phyloP scores from a whole-genome alignment of 2,797 vertebrate species.

The Enteromius paludinosus region DNA sequence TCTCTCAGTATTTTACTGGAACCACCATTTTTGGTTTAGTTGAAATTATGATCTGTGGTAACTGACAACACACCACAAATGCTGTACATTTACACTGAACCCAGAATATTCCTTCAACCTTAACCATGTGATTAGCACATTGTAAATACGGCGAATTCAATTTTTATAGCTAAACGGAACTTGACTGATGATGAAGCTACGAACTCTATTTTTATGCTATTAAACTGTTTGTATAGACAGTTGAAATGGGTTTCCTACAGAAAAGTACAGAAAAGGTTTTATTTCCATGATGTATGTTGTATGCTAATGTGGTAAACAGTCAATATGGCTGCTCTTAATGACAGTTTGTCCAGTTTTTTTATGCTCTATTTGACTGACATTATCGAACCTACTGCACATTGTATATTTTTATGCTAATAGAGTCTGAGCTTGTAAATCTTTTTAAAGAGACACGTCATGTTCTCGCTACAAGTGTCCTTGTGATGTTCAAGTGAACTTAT shows the following conservation, averaged over 20 bases:
- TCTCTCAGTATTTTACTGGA: neutral
- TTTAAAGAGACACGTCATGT: slow-evolving; percentile 65
- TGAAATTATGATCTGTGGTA: neutral
- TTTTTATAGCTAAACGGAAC: slow-evolving; percentile 80
- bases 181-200: slow-evolving; percentile 73
- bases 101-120: slow-evolving; percentile 47
- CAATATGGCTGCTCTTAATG: slow-evolving; percentile 42
- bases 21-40: neutral
- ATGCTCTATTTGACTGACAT: slow-evolving; percentile 52
- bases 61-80: neutral
- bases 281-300: slow-evolving; percentile 26
- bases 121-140: slow-evolving; percentile 64
- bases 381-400: slow-evolving; percentile 61
- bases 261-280: slow-evolving; percentile 39
- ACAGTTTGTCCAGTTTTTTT: slow-evolving; percentile 59
- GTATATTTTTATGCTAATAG: slow-evolving; percentile 69
- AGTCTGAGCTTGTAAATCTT: slow-evolving; percentile 65
- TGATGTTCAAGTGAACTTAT: slow-evolving; percentile 76
- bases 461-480: slow-evolving; percentile 75
- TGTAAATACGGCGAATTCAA: slow-evolving; percentile 77
- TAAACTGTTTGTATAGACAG: slow-evolving; percentile 73
- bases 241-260: slow-evolving; percentile 56
- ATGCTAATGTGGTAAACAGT: slow-evolving; percentile 38
- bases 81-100: neutral
- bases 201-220: slow-evolving; percentile 80